phyloP scores from a whole-genome alignment of 2,113 vertebrate genomes.

The Loxodonta africana region DNA sequence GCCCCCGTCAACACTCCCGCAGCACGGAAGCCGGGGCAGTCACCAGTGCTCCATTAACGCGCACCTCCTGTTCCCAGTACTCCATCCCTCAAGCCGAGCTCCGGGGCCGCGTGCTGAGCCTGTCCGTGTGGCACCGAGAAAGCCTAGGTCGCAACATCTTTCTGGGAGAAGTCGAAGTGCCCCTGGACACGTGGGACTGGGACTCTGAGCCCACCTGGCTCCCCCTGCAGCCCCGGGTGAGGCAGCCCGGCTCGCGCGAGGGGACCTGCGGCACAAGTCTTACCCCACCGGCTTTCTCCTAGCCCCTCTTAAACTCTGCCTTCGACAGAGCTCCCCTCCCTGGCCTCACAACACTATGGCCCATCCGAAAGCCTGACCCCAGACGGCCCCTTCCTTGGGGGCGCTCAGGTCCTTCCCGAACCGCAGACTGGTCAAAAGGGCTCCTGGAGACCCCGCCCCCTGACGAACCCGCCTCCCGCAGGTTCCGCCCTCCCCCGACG shows the following conservation, averaged over 20 bases:
- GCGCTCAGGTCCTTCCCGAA: not conserved
- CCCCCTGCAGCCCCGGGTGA: constrained; percentile 94
- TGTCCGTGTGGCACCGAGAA: constrained; percentile 97
- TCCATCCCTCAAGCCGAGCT: constrained; percentile 92
- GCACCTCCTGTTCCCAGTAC: constrained; percentile 89
- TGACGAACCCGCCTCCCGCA: constrained; percentile 69
- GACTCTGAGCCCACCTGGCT: constrained; percentile 92
- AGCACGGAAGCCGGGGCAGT: not conserved
- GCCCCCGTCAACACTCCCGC: not conserved
- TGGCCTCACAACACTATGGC: accelerated
- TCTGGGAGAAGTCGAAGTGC: constrained; percentile 95
- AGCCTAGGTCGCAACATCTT: constrained; percentile 95
- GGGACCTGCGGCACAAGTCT: too few species aligned
- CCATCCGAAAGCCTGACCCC: not conserved
- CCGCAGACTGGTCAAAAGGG: not conserved
- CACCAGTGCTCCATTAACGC: not conserved
- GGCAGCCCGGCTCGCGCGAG: not conserved
- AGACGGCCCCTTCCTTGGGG: accelerated
- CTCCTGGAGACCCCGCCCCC: not conserved
- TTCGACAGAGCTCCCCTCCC: not conserved
- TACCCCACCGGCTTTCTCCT: not conserved
- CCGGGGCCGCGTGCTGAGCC: constrained; percentile 92
- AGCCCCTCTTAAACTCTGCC: too few species aligned
- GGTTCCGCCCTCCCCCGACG: constrained; percentile 88
- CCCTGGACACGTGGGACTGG: constrained; percentile 95